phyloP scores from a whole-genome alignment of 2,797 vertebrate genomes.

The Platyrinchus mystaceus region DNA sequence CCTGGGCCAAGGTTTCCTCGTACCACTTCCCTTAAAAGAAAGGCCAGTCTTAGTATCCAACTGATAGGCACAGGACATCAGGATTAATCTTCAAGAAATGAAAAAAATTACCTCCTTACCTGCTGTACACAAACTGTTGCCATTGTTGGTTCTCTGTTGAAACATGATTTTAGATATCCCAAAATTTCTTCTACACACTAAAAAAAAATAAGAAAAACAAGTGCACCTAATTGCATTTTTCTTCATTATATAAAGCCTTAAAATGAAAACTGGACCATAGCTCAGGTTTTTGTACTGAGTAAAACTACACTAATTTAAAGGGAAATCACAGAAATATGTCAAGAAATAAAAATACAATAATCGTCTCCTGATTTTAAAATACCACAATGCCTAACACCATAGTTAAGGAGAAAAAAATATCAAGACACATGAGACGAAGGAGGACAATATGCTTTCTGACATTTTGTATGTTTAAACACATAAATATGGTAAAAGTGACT shows the following conservation, averaged over 20 bases:
- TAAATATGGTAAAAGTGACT: neutral
- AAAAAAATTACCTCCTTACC: slow-evolving; percentile 71
- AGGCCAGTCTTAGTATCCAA: neutral
- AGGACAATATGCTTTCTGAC: neutral
- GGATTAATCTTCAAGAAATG: neutral
- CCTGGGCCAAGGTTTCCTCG: neutral
- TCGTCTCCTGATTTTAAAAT: neutral
- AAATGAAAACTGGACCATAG: neutral
- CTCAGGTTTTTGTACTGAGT: neutral
- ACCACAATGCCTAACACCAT: neutral
- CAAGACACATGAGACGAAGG: neutral
- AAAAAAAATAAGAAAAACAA: neutral
- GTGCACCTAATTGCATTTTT: neutral
- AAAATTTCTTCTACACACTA: slow-evolving; percentile 97
- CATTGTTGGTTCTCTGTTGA: slow-evolving; percentile 93
- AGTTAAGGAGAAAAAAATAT: neutral
- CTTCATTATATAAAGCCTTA: neutral
- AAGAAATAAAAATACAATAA: neutral
- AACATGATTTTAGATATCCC: slow-evolving; percentile 94
- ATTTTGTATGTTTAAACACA: neutral
- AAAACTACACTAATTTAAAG: neutral
- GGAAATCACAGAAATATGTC: neutral
- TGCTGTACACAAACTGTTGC: slow-evolving; percentile 97
- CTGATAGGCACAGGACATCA: neutral
- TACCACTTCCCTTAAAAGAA: neutral